phyloP scores from a whole-genome alignment of 2,888 invertebrate genomes.

The Megaustenia siamemsis region DNA sequence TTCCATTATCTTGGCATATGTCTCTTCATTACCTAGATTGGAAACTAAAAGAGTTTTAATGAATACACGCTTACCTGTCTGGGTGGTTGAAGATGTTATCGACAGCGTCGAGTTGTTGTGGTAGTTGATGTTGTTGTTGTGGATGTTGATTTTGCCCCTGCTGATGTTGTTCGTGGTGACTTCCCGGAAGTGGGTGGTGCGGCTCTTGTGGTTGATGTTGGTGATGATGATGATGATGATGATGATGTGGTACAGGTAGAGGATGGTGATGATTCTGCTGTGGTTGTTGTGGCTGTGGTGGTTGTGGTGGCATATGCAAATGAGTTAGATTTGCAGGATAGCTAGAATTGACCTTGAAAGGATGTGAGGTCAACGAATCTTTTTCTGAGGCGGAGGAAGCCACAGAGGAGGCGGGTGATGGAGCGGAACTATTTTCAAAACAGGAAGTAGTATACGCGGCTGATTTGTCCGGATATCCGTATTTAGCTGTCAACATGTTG shows the following conservation, averaged over 20 bases:
- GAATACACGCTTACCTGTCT: conserved; percentile 17
- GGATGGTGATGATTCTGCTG: conserved; percentile 29
- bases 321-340: conserved; percentile 25
- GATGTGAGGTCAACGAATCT: conserved; percentile 33
- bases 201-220: conserved; percentile 15
- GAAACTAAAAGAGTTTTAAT: too few relatives aligned
- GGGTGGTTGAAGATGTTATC: conserved; percentile 26
- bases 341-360: conserved; percentile 28
- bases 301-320: conserved; percentile 24
- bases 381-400: conserved; percentile 41
- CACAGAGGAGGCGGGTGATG: conserved; percentile 45
- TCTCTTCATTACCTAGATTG: too few relatives aligned
- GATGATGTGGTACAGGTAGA: conserved; percentile 12
- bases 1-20: too few relatives aligned
- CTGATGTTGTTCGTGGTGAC: conserved; percentile 20
- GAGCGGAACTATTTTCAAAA: conserved; percentile 32
- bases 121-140: neutral
- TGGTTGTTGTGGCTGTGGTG: conserved; percentile 36
- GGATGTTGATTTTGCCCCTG: conserved; percentile 4
- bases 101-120: conserved; percentile 20
- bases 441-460: conserved; percentile 23
- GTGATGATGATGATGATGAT: too few relatives aligned
- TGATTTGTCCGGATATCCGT: neutral
- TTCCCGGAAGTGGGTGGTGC: neutral
- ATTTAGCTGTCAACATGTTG: neutral